Base-by-base conservation (phyloP, 2,113 vertebrate species). In the Pelecanoides urinatrix region DNA sequence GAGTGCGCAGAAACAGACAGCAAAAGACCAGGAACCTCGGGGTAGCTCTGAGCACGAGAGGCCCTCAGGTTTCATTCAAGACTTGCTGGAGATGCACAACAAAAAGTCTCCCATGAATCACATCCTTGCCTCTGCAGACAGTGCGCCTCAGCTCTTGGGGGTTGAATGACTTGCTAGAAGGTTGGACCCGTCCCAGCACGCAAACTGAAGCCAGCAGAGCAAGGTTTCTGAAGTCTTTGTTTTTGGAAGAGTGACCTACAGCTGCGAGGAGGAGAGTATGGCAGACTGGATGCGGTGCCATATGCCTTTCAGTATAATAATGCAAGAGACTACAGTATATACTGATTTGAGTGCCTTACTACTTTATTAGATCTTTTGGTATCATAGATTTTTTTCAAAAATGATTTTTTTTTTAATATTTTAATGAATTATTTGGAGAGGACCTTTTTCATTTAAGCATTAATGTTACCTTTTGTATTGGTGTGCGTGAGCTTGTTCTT, bases 331-430 rank as follows among this genome's bases (percentile, higher is more conserved):
- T 94, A 92, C 96, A 88, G 86, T 92, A 73, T 67, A 93, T 96
- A 98, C 97, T 97, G 81, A 98, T 98, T 96, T 96, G 98, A 99
- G 99, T 99, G 99, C 99, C 99, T 99, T 99, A 99, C 98, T 99
- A 98, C 98, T 99, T 98, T 98, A 98, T 98, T 98, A 98, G 97
- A 98, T 98, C 98, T 99, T 98, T 98, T 96, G 94, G 98, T 98
- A 97, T 98, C 88, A 49, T 92, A 94, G 96, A 97, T 98, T 98
- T 98, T 97, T 96, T 96, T 87, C 93, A 98, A 97, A 96, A 98
- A 94, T 97, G 96, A 98, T 98, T 97, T 97, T 94, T 98, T 96
- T 89, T 96, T 97, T 88, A 97, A 97, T 98, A 98, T 98, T 98
- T 95, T 97, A 98, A 98, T 98, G 98, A 99, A 98, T 98, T 99